These are phyloP conservation scores for Salpingus planirostris DNA, from an alignment of 2,888 invertebrate species.

Conservation along the genomic window DNA sequence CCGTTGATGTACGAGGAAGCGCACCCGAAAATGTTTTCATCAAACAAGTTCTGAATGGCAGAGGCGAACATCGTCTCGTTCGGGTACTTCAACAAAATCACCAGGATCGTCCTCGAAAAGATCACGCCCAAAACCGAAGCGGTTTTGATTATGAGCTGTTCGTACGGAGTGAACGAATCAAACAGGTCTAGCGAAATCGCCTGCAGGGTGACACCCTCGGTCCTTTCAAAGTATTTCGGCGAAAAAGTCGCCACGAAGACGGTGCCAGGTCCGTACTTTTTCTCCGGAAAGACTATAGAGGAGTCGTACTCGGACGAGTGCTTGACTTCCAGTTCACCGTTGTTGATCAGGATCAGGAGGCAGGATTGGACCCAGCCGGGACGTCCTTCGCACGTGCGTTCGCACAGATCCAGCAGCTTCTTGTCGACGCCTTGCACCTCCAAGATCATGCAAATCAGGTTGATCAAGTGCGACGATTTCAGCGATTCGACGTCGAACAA, in stretches of 20 bases:
- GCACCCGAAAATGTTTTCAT: constrained; percentile 48
- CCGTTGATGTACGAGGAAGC: constrained; percentile 34
- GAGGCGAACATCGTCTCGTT: constrained; percentile 38
- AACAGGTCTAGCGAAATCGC: constrained; percentile 48
- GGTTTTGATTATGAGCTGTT: constrained; percentile 52
- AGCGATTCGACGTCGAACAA: constrained; percentile 44
- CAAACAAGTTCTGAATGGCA: constrained; percentile 47
- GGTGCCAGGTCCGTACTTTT: constrained; percentile 2
- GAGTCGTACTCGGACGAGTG: constrained; percentile 16
- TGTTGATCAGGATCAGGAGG: constrained; percentile 45
- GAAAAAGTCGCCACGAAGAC: constrained; percentile 14
- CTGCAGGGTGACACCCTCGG: constrained; percentile 35
- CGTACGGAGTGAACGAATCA: constrained; percentile 50
- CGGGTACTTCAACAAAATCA: constrained; percentile 48
- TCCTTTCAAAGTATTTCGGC: no score
- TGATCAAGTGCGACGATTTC: constrained; percentile 38
- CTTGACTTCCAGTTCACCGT: constrained; percentile 37
- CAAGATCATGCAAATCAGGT: constrained; percentile 53
- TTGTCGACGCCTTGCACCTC: constrained; percentile 49
- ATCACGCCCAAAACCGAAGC: constrained; percentile 50
- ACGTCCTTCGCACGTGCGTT: constrained; percentile 43
- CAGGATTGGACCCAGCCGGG: constrained; percentile 49
- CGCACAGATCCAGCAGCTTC: constrained; percentile 45
- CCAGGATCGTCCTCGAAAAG: constrained; percentile 46
- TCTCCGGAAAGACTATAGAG: constrained; percentile 2